Evolutionary conservation across 2,797 vertebrate species (phyloP), one percentile per base, ranked within the genome.

Genomic region (Selene dorsalis): DNA sequence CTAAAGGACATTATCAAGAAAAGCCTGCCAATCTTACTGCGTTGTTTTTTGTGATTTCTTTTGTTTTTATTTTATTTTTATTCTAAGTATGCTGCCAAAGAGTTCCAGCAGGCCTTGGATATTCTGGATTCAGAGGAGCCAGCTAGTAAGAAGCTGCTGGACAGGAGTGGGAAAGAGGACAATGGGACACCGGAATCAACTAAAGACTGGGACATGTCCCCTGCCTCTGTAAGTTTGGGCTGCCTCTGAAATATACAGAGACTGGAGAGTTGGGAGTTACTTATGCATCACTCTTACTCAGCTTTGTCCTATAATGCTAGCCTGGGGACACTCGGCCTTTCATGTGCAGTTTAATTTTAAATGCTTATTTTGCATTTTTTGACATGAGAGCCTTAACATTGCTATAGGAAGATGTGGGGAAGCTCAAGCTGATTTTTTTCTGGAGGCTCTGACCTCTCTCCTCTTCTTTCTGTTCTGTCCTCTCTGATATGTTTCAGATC

Each of bases 91-190:
- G 97, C 98, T 93, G 98, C 98, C 53, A 99, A 97, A 94, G 98
- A 99, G 83, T 96, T 98, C 91, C 98, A 99, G 56, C 98, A 99
- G 93, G 98, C 98, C 59, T 95, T 99, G 80, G 98, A 99, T 91
- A 97, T 99, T 84, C 95, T 99, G 69, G 98, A 99, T 72, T 95
- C 97, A 93, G 97, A 98, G 83, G 98, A 99, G 74, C 95, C 97
- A 38, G 96, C 96, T 77, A 96, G 95, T 89, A 99, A 95, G 87
- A 96, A 96, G 87, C 89, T 98, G 77, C 94, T 98, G 80, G 97
- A 98, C 84, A 97, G 94, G 80, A 95, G 93, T 87, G 70, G 83
- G 72, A 99, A 97, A 86, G 97, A 97, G 78, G 98, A 98, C 79
- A 95, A 62, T 68, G 94, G 93, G 11, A 88, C 96, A 57, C 95